Evolutionary conservation across 2,888 invertebrate species (phyloP), one percentile per base, ranked within the genome.

Genomic region (Tuberolachnus salignus): DNA sequence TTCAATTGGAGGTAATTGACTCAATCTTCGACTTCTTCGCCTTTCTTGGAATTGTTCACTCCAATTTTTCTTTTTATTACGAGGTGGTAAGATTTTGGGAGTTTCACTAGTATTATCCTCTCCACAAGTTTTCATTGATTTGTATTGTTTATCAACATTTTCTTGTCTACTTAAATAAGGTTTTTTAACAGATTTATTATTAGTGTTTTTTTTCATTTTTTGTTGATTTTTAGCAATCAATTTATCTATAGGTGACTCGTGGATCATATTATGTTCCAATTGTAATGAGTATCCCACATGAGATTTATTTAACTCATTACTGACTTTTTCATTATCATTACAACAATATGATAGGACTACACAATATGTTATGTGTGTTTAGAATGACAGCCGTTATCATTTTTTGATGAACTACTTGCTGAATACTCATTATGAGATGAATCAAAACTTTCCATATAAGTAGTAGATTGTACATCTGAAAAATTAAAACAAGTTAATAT

Each of bases 151-250:
- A 3, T 10, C n/a, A 16, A 8, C 21, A 21, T 16, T 21, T 64
- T 64, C 6, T 21, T 21, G 1, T 46, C 13, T 57, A 16, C 8
- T 23, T 23, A n/a, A 71, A 10, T 55, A 16, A 2, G 4, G 42
- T 19, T 23, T 44, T 44, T 70, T 16, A 0, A 4, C 0, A 55
- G n/a, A 11, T 46, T 1, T 11, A 26, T 13, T 0, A 8, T 9
- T 61, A 8, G 1, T 26, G 26, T 13, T 59, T 14, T 1, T 34
- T 0, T 42, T 19, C 16, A 51, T 61, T 59, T 71, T 72, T 0
- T 51, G 11, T 57, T 4, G 11, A 75, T 75, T 67, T 59, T 67
- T n/a, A 49, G 10, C 19, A 49, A 67, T 75, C 14, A 57, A 34
- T 67, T 34, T 57, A 57, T 59, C 46, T 14, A 67, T 13, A n/a